Percentiles rank a stretch among this genome's conserved stretches.
These are phyloP conservation scores for Caenorhabditis sinica DNA, from an alignment of 2,888 invertebrate genomes.

Conservation along the genomic window DNA sequence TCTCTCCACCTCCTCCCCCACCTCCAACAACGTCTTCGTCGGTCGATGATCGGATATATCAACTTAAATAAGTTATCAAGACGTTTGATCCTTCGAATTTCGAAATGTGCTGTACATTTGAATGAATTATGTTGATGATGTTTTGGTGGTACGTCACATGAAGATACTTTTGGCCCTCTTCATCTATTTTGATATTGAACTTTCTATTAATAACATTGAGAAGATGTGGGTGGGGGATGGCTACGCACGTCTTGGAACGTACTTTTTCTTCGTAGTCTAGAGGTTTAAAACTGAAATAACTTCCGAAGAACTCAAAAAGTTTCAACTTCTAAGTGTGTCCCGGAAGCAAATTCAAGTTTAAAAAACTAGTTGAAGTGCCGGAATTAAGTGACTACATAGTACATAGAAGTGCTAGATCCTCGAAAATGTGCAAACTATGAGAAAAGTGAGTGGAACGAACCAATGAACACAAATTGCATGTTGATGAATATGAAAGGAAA, in stretches of 20 bases:
- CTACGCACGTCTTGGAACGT: neutral
- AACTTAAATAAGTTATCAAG: conserved; percentile 31
- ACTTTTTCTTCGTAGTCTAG: neutral
- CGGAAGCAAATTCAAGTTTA: too few species aligned
- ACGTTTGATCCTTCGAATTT: conserved; percentile 33
- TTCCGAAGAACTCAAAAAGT: neutral
- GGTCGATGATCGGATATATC: conserved; percentile 21
- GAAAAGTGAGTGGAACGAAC: neutral
- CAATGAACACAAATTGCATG: conserved; percentile 27
- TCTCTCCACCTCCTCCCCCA: neutral
- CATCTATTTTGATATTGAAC: neutral
- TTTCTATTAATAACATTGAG: conserved; percentile 20
- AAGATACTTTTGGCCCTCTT: neutral
- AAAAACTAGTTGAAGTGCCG: neutral
- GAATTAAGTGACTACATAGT: neutral
- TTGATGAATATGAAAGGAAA: conserved; percentile 6
- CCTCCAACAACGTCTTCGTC: neutral
- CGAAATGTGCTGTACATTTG: conserved; percentile 12
- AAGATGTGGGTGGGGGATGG: neutral
- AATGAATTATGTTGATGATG: conserved; percentile 17
- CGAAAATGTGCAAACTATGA: neutral
- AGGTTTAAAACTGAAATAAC: neutral
- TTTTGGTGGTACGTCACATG: conserved; percentile 7
- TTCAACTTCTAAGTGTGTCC: neutral
- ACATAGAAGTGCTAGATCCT: neutral